Evolutionary conservation across 2,113 vertebrate genomes (phyloP), one percentile per base, ranked within the genome.

Genomic region (Orthochromis indermauri): DNA sequence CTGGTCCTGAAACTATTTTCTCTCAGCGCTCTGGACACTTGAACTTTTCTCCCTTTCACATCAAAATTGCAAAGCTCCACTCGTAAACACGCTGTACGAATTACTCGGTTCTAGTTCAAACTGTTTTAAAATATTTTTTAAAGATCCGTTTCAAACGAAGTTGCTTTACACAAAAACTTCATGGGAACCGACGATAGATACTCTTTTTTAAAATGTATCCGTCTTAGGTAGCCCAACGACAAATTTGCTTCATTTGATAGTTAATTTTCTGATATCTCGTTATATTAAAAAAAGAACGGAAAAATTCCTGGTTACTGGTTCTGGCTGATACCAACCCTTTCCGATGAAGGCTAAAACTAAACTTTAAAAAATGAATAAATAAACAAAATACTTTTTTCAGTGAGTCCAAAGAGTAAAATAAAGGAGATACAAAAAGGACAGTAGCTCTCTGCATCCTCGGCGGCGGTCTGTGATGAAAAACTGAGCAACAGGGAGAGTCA

Each of bases 1-100:
- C 10, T 82, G 90, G 95, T 96, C 21, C 93, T 96, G 91, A 93
- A 93, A 81, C n/a, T n/a, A 42, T 28, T 14, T 42, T 37, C 53
- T 80, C 59, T 28, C 6, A 35, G 10, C 42, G 35, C 59, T 37
- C 49, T 10, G 45, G 1, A 33, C 7, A 40, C n/a, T 61, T 81
- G 12, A 31, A 54, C 78, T 71, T 49, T 49, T 85, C 57, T 83
- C 17, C 8, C 51, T 49, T 10, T 45, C 8, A 17, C 10, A 4
- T 19, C 2, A 10, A 82, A 79, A 45, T 68, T 78, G 10, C 45
- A 49, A 10, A 14, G 7, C 45, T 63, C 24, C 7, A 5, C 16
- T 11, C 4, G 9, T 71, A 6, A 71, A 78, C 11, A 17, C 3
- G n/a, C 1, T 49, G 1, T 11, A 81, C 42, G 6, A 13, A 35